Base-by-base conservation (phyloP, 2,113 vertebrate species). In the Tachysurus vachellii region DNA sequence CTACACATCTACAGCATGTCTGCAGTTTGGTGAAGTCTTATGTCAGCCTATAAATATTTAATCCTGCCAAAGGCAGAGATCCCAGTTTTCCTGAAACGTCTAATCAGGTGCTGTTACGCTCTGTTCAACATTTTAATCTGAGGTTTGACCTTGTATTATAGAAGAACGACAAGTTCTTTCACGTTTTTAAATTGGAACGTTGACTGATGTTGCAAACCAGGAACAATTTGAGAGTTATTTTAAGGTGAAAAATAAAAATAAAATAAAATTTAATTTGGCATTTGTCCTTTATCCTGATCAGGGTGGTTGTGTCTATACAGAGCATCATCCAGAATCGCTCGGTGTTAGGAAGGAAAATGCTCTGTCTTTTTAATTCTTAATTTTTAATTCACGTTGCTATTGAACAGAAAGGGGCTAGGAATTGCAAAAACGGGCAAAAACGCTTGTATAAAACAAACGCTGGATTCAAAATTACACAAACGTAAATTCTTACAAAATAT, bases 41-140 rank as follows among this genome's bases (percentile, higher is more conserved):
- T 31, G 56, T 53, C 76, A 61, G 28, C 50, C 62, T 56, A 71
- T 86, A 42, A 86, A 81, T 83, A 62, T 66, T 83, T 83, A 36
- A 87, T 77, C 44, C 80, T 36, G 57, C 68, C 71, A 54, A 87
- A 36, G 70, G 70, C 56, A 36, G 56, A 80, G 28, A 59, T 59
- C 17, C 80, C 57, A 12, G 70, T 59, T 76, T 76, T 64, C 36
- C 80, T 73, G 79, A 50, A 75, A 75, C 17, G 26, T 87, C 56
- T 73, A 87, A 75, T 82, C 86, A 82, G 80, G 85, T 71, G 50
- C 79, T 50, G 85, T 73, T 73, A 62, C 80, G 44, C 80, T 61
- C 79, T 44, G 31, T 23, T 86, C 50, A 57, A 70, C 79, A 64
- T 71, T 81, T 82, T 71, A 71, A 86, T 82, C 79, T 47, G 23